These are phyloP conservation scores for Adelphocoris suturalis DNA, from an alignment of 2,888 invertebrate species.

Conservation along the genomic window DNA sequence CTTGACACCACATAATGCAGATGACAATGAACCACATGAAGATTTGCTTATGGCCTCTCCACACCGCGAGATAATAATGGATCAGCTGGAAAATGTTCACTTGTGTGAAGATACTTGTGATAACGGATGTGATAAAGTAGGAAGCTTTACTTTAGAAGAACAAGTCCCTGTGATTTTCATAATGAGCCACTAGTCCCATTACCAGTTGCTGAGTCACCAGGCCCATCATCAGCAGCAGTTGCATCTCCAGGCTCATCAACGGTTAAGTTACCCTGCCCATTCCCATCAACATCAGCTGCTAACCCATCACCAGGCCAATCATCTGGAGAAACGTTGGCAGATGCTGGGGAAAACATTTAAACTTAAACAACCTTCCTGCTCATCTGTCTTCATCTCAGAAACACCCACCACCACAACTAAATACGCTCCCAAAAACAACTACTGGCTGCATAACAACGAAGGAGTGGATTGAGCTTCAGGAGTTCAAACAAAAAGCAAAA, in stretches of 20 bases:
- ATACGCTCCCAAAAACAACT: no score
- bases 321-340: slow-evolving; percentile 1
- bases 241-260: slow-evolving; percentile 2
- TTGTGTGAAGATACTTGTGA: background rate
- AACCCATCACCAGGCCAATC: slow-evolving; percentile 14
- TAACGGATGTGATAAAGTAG: slow-evolving; percentile 1
- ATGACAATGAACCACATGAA: no score
- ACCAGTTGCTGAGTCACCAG: slow-evolving; percentile 2
- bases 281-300: background rate
- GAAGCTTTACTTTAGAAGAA: slow-evolving; percentile 1
- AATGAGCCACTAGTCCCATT: slow-evolving; percentile 2
- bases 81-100: no score
- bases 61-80: no score
- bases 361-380: slow-evolving; percentile 6
- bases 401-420: no score
- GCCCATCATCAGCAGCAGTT: slow-evolving; percentile 7
- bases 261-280: background rate
- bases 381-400: slow-evolving; percentile 14
- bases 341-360: slow-evolving; percentile 6
- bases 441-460: no score
- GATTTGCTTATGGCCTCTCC: no score
- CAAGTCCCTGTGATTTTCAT: background rate
- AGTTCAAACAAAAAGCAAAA: no score
- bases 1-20: no score
- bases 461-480: no score